Base-by-base conservation (phyloP, 2,888 invertebrate species). In the Arge pagana region DNA sequence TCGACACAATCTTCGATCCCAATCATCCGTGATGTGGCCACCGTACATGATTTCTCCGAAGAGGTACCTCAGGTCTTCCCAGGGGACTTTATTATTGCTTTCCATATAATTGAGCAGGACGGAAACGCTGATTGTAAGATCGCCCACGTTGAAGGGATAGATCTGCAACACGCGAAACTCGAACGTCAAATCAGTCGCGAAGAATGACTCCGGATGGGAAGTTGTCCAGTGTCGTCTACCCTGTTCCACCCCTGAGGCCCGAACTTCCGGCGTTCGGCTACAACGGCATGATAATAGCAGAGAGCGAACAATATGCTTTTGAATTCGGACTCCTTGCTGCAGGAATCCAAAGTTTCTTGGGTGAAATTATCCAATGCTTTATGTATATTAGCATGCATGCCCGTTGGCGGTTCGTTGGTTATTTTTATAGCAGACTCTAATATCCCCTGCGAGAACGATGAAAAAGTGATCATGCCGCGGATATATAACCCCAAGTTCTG, bases 41-140 rank as follows among this genome's bases (percentile, higher is more conserved):
- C 96, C 96, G 70, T 96, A 96, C 96, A 96, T 96, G 63, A 96
- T 96, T 79, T 96, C 96, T 0, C 96, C 96, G 71, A 96, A 96
- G 15, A 96, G 80, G 74, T 96, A 96, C 1, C 96, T 84, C 63
- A 96, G 78, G 78, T 96, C 96, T 75, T 96, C 96, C 93, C 93
- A 96, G 0, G 96, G 96, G 4, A 95, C 89, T 61, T 87, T 86
- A 33, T 83, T 85, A 66, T 92, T 94, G 48, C 88, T 90, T 71
- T 96, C 96, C 71, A 96, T 77, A 76, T 96, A 96, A 77, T 96
- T 96, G 74, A 83, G 90, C 13, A 96, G 76, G 0, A 96, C 96
- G 71, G 90, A 91, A 2, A 91, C 90, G 67, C 95, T 93, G 64
- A 96, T 96, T 1, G 93, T 93, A 49, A 96, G 77, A 74, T 96